Percentiles rank a stretch among this genome's conserved stretches.
Conservation (phyloP, 2,888 invertebrate species). For the Exephanes ischioxanthus region DNA sequence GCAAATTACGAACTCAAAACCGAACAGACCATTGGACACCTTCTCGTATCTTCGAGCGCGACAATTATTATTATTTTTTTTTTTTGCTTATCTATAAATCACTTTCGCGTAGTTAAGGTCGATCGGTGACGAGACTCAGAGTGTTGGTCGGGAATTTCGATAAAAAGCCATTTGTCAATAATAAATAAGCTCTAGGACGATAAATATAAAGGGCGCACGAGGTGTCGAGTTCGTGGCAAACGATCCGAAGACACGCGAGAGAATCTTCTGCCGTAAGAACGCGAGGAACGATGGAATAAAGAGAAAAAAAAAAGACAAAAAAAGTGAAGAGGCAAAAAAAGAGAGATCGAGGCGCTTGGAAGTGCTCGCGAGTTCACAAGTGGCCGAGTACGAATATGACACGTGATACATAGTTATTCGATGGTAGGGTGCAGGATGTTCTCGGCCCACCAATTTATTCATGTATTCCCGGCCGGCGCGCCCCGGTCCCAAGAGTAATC, state of each 20-base stretch:
- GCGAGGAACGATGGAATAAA: constrained; percentile 16
- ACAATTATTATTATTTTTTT: not conserved
- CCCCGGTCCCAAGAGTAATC: constrained; percentile 68
- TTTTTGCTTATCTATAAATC: not conserved
- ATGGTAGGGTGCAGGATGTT: constrained; percentile 51
- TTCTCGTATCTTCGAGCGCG: too few relatives aligned
- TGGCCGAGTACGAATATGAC: constrained; percentile 70
- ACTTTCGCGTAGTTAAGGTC: not conserved
- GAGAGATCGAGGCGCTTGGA: constrained; percentile 27
- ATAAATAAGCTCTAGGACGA: constrained; percentile 38
- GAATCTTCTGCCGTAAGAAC: constrained; percentile 52
- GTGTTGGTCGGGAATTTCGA: constrained; percentile 35
- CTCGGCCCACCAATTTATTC: constrained; percentile 68
- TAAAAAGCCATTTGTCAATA: constrained; percentile 32
- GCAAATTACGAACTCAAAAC: too few relatives aligned
- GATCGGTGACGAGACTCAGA: not conserved
- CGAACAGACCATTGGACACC: too few relatives aligned
- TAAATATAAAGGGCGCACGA: constrained; percentile 63
- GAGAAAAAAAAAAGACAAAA: constrained; percentile 22
- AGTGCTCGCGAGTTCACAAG: constrained; percentile 62
- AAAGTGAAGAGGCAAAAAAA: constrained; percentile 20
- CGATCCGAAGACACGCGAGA: constrained; percentile 68
- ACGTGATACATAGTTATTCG: constrained; percentile 71
- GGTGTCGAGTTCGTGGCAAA: constrained; percentile 69
- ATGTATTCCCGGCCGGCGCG: constrained; percentile 64